Conservation (phyloP, 1,140 invertebrate species). For the Oscheius sp. region DNA sequence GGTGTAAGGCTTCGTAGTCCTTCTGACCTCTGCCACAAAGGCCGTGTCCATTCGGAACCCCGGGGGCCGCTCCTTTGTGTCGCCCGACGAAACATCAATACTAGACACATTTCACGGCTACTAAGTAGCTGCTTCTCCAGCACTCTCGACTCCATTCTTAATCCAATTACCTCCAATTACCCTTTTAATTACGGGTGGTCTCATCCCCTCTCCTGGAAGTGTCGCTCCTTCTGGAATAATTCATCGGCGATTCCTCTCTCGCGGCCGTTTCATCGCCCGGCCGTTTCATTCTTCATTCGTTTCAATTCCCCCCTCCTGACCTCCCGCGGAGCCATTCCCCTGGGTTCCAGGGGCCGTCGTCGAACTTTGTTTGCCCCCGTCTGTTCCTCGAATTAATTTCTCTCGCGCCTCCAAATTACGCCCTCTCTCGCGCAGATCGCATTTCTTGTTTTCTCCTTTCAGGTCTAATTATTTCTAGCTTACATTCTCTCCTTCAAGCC, state of each 20-base stretch:
- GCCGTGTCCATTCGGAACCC: not conserved
- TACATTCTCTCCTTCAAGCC: too few relatives aligned
- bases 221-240: not conserved
- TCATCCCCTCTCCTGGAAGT: not conserved
- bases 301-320: not conserved
- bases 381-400: too few relatives aligned
- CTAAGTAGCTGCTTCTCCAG: not conserved
- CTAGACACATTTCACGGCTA: conserved; percentile 10
- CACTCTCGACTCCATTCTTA: not conserved
- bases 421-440: too few relatives aligned
- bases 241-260: not conserved
- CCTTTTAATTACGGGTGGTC: not conserved
- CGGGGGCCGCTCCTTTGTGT: conserved; percentile 2
- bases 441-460: too few relatives aligned
- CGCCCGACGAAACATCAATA: conserved; percentile 4
- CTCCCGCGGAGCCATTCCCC: not conserved
- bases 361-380: not conserved
- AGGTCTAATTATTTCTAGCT: too few relatives aligned
- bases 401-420: too few relatives aligned
- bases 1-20: not conserved
- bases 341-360: too few relatives aligned
- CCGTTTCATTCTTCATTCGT: conserved; percentile 1
- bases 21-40: not conserved
- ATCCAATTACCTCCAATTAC: not conserved
- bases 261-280: too few relatives aligned